Conservation (phyloP, 2,888 invertebrate species). For the Thelaira solivaga region DNA sequence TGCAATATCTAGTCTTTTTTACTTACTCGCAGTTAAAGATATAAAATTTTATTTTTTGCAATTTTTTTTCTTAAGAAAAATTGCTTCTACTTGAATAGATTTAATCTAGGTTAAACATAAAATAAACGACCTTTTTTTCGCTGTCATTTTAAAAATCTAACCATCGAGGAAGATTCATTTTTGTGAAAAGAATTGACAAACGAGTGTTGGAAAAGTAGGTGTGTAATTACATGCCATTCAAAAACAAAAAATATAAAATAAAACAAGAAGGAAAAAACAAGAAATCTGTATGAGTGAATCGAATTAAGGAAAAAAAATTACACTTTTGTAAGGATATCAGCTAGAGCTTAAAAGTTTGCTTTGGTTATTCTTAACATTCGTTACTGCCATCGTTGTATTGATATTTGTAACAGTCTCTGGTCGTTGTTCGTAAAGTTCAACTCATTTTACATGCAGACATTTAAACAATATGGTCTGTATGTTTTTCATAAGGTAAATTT, state of each 20-base stretch:
- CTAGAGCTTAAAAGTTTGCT: constrained; percentile 38
- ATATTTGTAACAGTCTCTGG: background rate
- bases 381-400: background rate
- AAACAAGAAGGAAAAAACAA: background rate
- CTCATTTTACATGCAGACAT: constrained; percentile 35
- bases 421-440: constrained; percentile 24
- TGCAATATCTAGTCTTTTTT: constrained; percentile 6
- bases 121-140: constrained; percentile 6
- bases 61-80: background rate
- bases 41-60: background rate
- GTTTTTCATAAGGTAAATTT: no score
- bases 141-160: background rate
- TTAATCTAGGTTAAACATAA: constrained; percentile 39
- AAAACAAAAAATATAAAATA: background rate
- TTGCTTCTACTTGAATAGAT: constrained; percentile 27
- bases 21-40: constrained; percentile 3
- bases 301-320: constrained; percentile 2
- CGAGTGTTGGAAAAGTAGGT: constrained; percentile 16
- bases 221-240: constrained; percentile 14
- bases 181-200: constrained; percentile 2
- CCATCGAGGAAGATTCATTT: background rate
- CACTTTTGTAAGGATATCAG: constrained; percentile 8
- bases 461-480: constrained; percentile 27
- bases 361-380: constrained; percentile 12
- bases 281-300: background rate